Conservation (phyloP, 2,113 vertebrate species). For the Rissa tridactyla region DNA sequence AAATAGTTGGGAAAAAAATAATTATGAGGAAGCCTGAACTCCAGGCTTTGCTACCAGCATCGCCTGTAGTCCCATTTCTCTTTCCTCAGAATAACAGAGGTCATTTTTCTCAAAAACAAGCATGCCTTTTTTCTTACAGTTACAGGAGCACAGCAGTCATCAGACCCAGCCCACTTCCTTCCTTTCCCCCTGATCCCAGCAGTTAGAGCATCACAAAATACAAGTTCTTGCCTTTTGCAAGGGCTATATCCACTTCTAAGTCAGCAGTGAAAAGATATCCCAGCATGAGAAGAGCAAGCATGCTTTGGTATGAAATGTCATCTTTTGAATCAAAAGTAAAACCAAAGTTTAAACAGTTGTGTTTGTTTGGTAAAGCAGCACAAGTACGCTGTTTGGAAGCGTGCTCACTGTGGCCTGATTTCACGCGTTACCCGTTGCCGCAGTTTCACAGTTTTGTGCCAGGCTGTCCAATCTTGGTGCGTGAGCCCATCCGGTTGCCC, state of each 20-base stretch:
- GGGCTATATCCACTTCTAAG: not conserved
- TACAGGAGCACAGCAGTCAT: not conserved
- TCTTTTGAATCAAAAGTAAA: not conserved
- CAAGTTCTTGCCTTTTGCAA: not conserved
- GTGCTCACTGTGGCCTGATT: accelerated
- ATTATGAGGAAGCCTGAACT: not conserved
- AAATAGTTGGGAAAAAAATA: not conserved
- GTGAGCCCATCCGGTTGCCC: not conserved
- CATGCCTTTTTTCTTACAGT: not conserved
- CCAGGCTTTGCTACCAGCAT: not conserved
- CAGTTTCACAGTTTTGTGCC: not conserved
- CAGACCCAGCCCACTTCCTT: not conserved
- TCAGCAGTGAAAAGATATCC: not conserved
- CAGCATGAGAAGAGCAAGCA: not conserved
- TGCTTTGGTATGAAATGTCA: not conserved
- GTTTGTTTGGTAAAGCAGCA: not conserved
- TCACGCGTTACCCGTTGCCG: not conserved
- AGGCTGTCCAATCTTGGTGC: not conserved
- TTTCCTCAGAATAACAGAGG: not conserved
- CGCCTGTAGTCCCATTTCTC: not conserved
- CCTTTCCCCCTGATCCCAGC: not conserved
- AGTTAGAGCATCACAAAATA: not conserved
- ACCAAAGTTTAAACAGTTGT: not conserved
- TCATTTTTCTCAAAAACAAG: not conserved
- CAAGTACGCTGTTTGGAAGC: not conserved